Conservation (phyloP, 2,797 vertebrate genomes). For the Synanceia verrucosa region DNA sequence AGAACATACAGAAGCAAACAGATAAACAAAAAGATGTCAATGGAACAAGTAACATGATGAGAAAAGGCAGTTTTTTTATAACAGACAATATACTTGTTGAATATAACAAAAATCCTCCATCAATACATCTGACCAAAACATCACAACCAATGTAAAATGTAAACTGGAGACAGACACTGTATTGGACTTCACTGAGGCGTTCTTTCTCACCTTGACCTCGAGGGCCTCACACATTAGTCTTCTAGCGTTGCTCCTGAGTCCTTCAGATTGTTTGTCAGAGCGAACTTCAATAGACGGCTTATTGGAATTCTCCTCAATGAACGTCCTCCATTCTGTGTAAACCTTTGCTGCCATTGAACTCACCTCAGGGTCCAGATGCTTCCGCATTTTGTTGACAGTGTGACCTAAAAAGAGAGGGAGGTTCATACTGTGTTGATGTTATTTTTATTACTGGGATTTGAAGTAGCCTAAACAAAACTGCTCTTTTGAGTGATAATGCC, state of each 20-base stretch:
- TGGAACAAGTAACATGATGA: too few species aligned
- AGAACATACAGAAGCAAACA: not conserved
- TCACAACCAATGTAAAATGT: not conserved
- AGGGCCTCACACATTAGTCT: slow-evolving; percentile 89
- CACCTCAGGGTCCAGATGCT: slow-evolving; percentile 85
- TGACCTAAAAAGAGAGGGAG: slow-evolving; percentile 77
- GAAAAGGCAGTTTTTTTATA: too few species aligned
- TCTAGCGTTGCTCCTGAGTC: slow-evolving; percentile 87
- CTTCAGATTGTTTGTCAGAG: slow-evolving; percentile 90
- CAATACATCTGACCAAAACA: not conserved
- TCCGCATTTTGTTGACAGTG: slow-evolving; percentile 89
- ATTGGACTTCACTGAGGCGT: not conserved
- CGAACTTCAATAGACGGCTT: slow-evolving; percentile 93
- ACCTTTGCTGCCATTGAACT: slow-evolving; percentile 86
- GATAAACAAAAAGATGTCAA: not conserved
- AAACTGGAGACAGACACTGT: not conserved
- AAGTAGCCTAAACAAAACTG: not conserved
- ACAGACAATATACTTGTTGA: too few species aligned
- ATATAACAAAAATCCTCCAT: not conserved
- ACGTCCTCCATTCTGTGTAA: slow-evolving; percentile 89
- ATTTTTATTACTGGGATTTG: slow-evolving; percentile 6
- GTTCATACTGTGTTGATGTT: not conserved
- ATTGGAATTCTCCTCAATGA: slow-evolving; percentile 87
- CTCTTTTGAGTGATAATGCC: not conserved
- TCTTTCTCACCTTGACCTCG: slow-evolving; percentile 86